phyloP scores from a whole-genome alignment of 2,113 vertebrate genomes.

The Macquaria australasica region DNA sequence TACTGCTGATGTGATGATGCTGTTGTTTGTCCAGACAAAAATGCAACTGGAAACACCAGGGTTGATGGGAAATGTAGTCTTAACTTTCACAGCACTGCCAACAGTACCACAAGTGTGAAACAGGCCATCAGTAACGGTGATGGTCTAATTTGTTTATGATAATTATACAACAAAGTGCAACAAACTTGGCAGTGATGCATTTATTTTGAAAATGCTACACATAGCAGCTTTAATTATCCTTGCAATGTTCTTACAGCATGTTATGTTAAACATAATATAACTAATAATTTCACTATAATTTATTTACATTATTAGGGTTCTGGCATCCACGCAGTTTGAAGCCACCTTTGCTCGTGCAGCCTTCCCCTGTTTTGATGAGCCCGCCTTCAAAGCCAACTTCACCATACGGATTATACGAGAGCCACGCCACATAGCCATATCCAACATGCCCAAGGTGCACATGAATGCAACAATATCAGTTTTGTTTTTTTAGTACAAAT shows the following conservation, averaged over 20 bases:
- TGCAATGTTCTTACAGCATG: not conserved
- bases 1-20: not conserved
- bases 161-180: not conserved
- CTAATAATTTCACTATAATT: not conserved
- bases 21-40: not conserved
- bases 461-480: not conserved
- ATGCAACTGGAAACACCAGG: not conserved
- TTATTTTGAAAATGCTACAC: not conserved
- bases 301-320: conserved; percentile 73
- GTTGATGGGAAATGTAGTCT: conserved; percentile 3
- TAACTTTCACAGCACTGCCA: not conserved
- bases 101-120: not conserved
- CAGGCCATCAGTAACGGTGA: not conserved
- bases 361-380: conserved; percentile 95
- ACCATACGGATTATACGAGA: conserved; percentile 88
- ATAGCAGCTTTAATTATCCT: not conserved
- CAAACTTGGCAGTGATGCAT: not conserved
- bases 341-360: conserved; percentile 91
- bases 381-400: conserved; percentile 92
- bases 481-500: not conserved
- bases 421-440: conserved; percentile 85
- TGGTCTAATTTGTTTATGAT: not conserved
- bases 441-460: conserved; percentile 92
- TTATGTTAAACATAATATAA: not conserved
- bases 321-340: conserved; percentile 93